Evolutionary conservation across 2,113 vertebrate species (phyloP), one percentile per base, ranked within the genome.

Genomic region (Sturnus vulgaris): DNA sequence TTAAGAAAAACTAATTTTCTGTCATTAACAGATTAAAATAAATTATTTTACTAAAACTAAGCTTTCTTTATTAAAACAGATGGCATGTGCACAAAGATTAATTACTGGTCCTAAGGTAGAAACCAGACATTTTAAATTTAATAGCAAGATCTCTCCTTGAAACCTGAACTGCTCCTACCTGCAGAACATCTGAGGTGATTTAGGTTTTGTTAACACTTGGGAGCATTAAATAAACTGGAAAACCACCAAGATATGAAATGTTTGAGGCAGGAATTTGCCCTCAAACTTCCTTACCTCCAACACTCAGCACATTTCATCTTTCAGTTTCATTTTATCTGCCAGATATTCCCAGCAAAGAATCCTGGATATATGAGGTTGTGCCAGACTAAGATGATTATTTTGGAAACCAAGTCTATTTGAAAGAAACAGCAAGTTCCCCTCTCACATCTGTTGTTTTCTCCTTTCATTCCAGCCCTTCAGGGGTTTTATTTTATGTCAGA

Each of bases 401-500:
- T 81, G 59, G 68, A 65, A 94, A 92, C 27, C 24, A 82, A 83
- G 37, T 20, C 21, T 18, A 46, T 49, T 80, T 55, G 56, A 64
- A 95, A 83, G 42, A 90, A 88, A 90, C n/a, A 92, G 63, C 60
- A 60, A 93, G 55, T 64, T 93, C 33, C 22, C 24, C 47, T 92
- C 56, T 87, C 28, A 37, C 44, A 75, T 81, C 37, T 77, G 37
- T 65, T 86, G 35, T 60, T 49, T 57, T 50, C 53, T 82, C 39
- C 63, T 22, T 88, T 83, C 56, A 44, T 52, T 91, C 18, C 55
- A 90, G 50, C 35, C 63, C 28, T 60, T 86, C 56, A 65, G 42
- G 18, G 73, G 8, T 49, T 56, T 90, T 37, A 12, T 64, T 95
- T 59, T 39, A 70, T 19, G 55, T 23, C 49, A 69, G 37, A 25